Conservation (phyloP, 2,797 vertebrate genomes). For the Mico argentatus region DNA sequence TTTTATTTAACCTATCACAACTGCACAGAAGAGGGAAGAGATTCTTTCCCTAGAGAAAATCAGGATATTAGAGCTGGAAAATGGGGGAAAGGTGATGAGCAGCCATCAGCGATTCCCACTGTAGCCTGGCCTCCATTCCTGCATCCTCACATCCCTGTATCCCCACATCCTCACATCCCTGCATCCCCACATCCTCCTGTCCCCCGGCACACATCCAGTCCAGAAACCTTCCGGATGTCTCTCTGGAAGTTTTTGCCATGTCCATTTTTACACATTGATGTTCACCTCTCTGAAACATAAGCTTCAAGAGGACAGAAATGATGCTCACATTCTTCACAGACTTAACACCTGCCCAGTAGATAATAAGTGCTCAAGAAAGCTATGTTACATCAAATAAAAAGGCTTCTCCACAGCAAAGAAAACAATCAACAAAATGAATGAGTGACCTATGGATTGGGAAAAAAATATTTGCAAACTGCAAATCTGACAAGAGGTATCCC, state of each 20-base stretch:
- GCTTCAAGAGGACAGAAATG: not conserved
- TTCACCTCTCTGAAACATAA: not conserved
- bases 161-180: not conserved
- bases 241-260: not conserved
- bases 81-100: not conserved
- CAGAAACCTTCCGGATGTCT: not conserved
- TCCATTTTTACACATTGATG: not conserved
- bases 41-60: not conserved
- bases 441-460: not conserved
- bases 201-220: not conserved
- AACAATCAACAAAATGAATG: not conserved
- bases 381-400: not conserved
- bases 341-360: not conserved
- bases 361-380: not conserved
- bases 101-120: no score
- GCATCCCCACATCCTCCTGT: accelerated
- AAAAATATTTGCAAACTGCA: not conserved
- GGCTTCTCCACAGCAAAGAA: not conserved
- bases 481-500: not conserved
- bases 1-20: not conserved
- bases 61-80: not conserved
- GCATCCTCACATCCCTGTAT: no score
- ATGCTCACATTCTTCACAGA: not conserved
- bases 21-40: not conserved
- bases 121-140: not conserved